Conservation (phyloP, 2,797 vertebrate genomes). For the Oophaga sylvatica region DNA sequence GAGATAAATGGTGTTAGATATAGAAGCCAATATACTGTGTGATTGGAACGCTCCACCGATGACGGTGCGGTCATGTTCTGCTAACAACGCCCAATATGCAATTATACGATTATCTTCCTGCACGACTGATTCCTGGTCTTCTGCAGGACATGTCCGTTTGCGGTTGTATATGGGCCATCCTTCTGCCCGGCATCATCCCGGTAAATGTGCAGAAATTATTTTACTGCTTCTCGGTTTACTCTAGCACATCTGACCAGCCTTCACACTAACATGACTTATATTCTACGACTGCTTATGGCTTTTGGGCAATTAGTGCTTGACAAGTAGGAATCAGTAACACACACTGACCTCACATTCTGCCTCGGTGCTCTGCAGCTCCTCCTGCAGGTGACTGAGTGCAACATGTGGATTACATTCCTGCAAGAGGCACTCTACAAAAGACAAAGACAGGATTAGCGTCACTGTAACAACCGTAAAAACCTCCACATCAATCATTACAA, state of each 20-base stretch:
- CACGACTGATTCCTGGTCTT: neutral
- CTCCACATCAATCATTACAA: neutral
- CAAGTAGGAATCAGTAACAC: neutral
- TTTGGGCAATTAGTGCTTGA: neutral
- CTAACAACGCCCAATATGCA: neutral
- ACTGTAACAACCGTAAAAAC: neutral
- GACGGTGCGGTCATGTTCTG: neutral
- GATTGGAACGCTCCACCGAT: neutral
- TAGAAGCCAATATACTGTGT: neutral
- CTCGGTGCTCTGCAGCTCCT: conserved; percentile 62
- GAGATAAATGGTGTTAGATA: neutral
- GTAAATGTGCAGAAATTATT: neutral
- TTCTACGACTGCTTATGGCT: neutral
- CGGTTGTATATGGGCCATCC: neutral
- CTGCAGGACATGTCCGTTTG: neutral
- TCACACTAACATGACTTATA: neutral
- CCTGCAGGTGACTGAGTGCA: conserved; percentile 62
- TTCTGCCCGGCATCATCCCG: neutral
- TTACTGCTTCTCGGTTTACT: neutral
- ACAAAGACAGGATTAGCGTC: neutral
- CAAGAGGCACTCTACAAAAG: conserved; percentile 61
- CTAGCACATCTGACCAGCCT: neutral
- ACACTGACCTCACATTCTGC: conserved; percentile 62
- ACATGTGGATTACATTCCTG: conserved; percentile 63
- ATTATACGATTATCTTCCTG: neutral